Conservation (phyloP, 2,888 invertebrate species). For the Pocota personata region DNA sequence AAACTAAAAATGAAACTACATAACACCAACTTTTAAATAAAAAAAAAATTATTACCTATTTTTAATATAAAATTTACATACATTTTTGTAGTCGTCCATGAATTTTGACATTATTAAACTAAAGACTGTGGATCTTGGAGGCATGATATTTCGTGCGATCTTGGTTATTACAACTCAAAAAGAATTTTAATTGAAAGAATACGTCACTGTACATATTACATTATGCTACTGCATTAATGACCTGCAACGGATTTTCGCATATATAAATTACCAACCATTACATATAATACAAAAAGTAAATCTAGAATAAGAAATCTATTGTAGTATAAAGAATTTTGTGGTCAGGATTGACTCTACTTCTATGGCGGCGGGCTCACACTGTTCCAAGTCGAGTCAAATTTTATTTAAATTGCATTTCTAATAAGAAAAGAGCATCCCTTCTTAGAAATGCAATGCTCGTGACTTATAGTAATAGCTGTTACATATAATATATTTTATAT, state of each 20-base stretch:
- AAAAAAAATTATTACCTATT: conserved; percentile 1
- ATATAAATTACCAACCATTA: background rate
- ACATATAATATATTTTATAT: no score
- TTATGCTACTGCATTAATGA: background rate
- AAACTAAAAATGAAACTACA: background rate
- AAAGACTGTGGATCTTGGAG: conserved; percentile 12
- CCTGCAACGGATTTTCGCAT: background rate
- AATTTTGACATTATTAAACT: background rate
- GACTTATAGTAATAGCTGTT: background rate
- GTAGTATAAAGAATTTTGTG: background rate
- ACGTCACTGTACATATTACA: background rate
- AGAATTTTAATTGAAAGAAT: background rate
- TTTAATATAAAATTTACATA: conserved; percentile 41
- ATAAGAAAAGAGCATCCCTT: no score
- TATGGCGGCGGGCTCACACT: conserved; percentile 37
- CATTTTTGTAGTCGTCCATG: background rate
- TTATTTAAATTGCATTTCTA: background rate
- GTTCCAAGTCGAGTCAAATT: conserved; percentile 14
- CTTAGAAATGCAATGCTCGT: background rate
- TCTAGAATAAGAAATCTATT: background rate
- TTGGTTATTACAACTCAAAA: background rate
- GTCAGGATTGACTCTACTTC: background rate
- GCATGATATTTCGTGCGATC: background rate
- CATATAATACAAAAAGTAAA: background rate
- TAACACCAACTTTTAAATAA: conserved; percentile 27